phyloP scores from a whole-genome alignment of 2,888 invertebrate species.

The Ectemnius continuus region DNA sequence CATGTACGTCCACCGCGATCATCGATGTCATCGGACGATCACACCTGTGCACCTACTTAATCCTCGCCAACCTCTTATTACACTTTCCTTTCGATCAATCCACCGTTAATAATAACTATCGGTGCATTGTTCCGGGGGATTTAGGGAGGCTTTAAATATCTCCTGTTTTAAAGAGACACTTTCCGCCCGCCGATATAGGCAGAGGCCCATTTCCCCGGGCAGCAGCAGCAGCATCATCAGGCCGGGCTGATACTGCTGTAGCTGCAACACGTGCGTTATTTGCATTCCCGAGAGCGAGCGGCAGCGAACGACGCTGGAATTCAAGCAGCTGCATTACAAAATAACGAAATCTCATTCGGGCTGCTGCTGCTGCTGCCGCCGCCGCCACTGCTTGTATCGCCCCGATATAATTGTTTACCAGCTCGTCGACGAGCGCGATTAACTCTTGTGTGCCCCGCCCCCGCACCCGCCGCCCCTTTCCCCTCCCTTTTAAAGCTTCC shows the following conservation, averaged over 20 bases:
- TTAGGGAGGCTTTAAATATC: no score
- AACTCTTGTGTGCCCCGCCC: neutral
- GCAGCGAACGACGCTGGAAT: slow-evolving; percentile 13
- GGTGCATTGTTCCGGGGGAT: no score
- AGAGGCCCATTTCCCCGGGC: no score
- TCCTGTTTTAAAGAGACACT: no score
- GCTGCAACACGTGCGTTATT: slow-evolving; percentile 31
- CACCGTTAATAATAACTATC: no score
- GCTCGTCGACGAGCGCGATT: slow-evolving; percentile 15
- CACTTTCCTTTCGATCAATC: no score
- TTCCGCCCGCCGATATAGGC: no score
- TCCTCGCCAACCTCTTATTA: slow-evolving; percentile 8
- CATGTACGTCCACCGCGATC: slow-evolving; percentile 55
- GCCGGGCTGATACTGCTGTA: slow-evolving; percentile 12
- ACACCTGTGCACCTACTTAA: slow-evolving; percentile 48
- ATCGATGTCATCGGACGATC: slow-evolving; percentile 47
- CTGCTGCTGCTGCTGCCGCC: neutral
- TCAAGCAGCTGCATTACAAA: slow-evolving; percentile 15
- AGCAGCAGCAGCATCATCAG: slow-evolving; percentile 4
- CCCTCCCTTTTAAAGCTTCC: no score
- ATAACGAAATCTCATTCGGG: slow-evolving; percentile 23
- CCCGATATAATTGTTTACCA: slow-evolving; percentile 46
- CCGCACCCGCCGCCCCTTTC: no score
- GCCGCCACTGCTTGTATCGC: neutral
- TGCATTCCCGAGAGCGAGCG: slow-evolving; percentile 11